A percentile compares a stretch with the other conserved stretches of the same genome.
phyloP scores from a whole-genome alignment of 2,113 vertebrate genomes.

The Electrona antarctica region DNA sequence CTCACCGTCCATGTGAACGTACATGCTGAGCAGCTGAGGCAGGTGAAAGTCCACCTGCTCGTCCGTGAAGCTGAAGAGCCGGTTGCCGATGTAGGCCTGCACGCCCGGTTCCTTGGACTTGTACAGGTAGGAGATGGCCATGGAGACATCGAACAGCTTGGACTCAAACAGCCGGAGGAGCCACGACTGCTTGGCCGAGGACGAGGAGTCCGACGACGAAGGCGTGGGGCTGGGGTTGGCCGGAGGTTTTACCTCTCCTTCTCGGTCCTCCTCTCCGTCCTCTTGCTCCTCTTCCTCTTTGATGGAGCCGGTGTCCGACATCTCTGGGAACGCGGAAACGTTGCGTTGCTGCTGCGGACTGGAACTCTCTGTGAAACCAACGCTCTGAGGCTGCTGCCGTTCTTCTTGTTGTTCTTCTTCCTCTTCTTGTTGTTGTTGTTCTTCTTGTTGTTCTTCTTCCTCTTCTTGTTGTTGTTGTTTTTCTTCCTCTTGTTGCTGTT shows the following conservation, averaged over 20 bases:
- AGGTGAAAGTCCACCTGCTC: conserved; percentile 95
- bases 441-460: background rate
- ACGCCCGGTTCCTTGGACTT: conserved; percentile 96
- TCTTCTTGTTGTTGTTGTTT: background rate
- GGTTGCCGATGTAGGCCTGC: conserved; percentile 96
- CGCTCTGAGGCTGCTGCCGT: background rate
- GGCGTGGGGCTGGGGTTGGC: background rate
- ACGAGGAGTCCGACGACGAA: background rate
- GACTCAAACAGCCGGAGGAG: conserved; percentile 94
- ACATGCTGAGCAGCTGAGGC: conserved; percentile 97
- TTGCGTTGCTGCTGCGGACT: no score
- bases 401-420: background rate
- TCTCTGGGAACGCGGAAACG: background rate
- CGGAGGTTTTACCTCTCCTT: background rate
- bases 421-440: background rate
- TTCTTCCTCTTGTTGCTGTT: background rate
- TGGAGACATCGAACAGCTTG: conserved; percentile 96
- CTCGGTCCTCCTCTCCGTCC: background rate
- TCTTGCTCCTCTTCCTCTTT: conserved; percentile 18
- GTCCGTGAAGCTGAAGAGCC: conserved; percentile 90
- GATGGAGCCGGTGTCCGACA: conserved; percentile 1
- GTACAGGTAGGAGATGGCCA: conserved; percentile 97
- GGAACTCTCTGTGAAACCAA: no score
- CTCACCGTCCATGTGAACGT: conserved; percentile 97
- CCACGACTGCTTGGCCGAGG: conserved; percentile 89